These are phyloP conservation scores for Hyperoplus immaculatus DNA, from an alignment of 2,797 vertebrate species.

Conservation along the genomic window DNA sequence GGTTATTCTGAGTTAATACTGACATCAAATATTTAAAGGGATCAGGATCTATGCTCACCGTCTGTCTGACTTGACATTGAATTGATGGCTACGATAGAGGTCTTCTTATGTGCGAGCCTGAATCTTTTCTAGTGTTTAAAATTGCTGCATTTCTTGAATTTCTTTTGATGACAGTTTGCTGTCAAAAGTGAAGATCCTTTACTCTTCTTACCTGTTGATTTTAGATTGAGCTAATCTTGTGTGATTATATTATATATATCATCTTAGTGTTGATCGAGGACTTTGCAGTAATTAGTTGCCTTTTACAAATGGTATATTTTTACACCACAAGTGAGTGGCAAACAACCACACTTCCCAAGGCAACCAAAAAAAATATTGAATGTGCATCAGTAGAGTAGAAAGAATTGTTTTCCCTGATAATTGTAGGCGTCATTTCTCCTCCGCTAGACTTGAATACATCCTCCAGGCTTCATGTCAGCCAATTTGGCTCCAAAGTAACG, in stretches of 20 bases:
- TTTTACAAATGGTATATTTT: slow-evolving; percentile 42
- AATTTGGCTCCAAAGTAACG: neutral
- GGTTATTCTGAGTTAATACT: slow-evolving; percentile 66
- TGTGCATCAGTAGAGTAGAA: slow-evolving; percentile 29
- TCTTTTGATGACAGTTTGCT: slow-evolving; percentile 1
- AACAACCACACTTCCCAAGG: slow-evolving; percentile 69
- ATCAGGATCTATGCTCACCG: slow-evolving; percentile 29
- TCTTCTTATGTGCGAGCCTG: neutral
- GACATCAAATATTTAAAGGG: slow-evolving; percentile 69
- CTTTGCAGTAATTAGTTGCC: slow-evolving; percentile 38
- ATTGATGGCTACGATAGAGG: neutral
- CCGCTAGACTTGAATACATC: neutral
- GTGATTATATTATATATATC: neutral
- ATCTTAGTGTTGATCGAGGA: slow-evolving; percentile 37
- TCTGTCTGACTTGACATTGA: slow-evolving; percentile 3
- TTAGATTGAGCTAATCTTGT: too few species aligned
- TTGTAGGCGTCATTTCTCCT: slow-evolving; percentile 4
- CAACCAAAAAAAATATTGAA: slow-evolving; percentile 68
- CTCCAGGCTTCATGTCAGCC: neutral
- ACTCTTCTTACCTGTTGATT: too few species aligned
- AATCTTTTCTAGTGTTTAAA: neutral
- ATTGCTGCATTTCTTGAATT: neutral
- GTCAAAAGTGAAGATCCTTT: neutral
- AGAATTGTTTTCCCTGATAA: slow-evolving; percentile 24
- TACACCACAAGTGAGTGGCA: slow-evolving; percentile 56